These are phyloP conservation scores for Lycaon pictus DNA, from an alignment of 2,113 vertebrate genomes.

Conservation along the genomic window DNA sequence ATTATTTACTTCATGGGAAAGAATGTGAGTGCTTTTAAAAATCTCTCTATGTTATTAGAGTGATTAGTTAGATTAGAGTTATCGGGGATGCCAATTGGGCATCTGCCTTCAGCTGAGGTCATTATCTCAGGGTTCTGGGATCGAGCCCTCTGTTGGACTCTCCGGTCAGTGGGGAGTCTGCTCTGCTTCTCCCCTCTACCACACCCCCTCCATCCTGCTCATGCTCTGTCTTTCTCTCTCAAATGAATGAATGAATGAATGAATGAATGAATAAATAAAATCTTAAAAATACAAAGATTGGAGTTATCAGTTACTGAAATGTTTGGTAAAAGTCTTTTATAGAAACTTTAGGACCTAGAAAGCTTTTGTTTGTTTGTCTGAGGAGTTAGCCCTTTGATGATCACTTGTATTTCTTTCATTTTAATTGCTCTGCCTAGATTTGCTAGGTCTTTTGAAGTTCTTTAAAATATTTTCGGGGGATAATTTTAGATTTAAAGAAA, in stretches of 20 bases:
- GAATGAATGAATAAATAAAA: no score
- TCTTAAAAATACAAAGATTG: neutral
- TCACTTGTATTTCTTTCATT: slow-evolving; percentile 6
- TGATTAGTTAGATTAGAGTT: neutral
- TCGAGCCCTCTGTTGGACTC: no score
- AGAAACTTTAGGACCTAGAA: neutral
- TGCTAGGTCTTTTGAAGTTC: neutral
- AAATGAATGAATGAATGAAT: no score
- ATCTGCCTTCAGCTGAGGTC: no score
- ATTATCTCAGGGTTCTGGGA: no score
- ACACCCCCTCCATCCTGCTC: no score
- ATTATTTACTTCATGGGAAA: slow-evolving; percentile 11
- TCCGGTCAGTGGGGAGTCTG: no score
- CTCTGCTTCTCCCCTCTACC: no score
- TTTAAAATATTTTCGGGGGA: neutral
- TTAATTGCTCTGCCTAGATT: neutral
- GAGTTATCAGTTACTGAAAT: neutral
- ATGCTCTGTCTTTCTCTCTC: no score
- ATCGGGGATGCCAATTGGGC: no score
- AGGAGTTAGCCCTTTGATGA: neutral
- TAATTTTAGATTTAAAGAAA: neutral
- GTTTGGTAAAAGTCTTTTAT: neutral
- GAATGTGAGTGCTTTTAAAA: neutral
- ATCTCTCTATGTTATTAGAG: neutral
- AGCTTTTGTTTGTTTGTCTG: neutral